Base-by-base conservation (phyloP, 2,888 invertebrate genomes). In the Meteorus colon region DNA sequence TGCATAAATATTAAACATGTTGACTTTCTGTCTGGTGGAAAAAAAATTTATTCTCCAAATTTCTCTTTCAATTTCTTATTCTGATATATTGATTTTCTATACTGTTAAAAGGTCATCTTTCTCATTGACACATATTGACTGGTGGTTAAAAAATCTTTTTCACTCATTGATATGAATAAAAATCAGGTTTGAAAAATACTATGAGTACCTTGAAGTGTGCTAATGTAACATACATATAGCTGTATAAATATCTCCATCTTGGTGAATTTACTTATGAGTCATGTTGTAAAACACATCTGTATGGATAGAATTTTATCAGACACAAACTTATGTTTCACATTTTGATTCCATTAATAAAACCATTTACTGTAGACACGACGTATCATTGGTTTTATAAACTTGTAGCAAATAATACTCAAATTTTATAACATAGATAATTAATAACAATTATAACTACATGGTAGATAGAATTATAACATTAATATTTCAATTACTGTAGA, bases 51-150 rank as follows among this genome's bases (percentile, higher is more conserved):
- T 55, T 24, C 24, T 19, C 55, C 5, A 55, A 55, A 55, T 55
- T 55, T 55, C 55, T 55, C 55, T 55, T 19, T 19, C 55, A 55
- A 55, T 55, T 55, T 55, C 19, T 55, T 19, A 55, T 19, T 55
- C 19, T 19, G n/a, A 19, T 24, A 8, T 55, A 55, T 55, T 19
- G 19, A 55, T 19, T 55, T 24, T 55, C 19, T 55, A 55, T 19
- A 55, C 4, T 19, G n/a, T 55, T 3, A 3, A 48, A 48, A 48
- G 48, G 19, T 55, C 55, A 55, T n/a, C 19, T 3, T 55, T 55
- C 24, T 55, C 55, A 24, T 55, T 55, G 19, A 19, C 19, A 55
- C 19, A 55, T 19, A 55, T 55, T 55, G 19, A 55, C 1, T 55
- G n/a, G 19, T 19, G 16, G 16, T 1, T 55, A 19, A 10, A 55